These are phyloP conservation scores for Trichonephila inaurata DNA, from an alignment of 1,140 invertebrate genomes.

Conservation along the genomic window DNA sequence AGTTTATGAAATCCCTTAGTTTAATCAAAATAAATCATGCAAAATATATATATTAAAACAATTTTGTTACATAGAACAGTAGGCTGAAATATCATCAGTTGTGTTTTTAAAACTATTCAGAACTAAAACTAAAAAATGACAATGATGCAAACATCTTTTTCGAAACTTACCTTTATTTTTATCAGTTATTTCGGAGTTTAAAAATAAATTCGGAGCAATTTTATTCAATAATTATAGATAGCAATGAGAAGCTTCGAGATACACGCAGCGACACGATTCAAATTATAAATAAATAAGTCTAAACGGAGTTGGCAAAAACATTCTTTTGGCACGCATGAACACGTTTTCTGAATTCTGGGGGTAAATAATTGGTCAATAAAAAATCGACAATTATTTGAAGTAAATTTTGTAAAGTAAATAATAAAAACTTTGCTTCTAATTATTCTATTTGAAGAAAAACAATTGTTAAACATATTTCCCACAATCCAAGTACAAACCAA, in stretches of 20 bases:
- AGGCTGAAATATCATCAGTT: not conserved
- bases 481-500: too few relatives aligned
- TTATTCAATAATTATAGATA: not conserved
- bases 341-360: constrained; percentile 14
- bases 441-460: too few relatives aligned
- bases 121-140: not conserved
- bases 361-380: not conserved
- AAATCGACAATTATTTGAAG: not conserved
- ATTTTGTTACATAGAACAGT: not conserved
- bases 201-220: not conserved
- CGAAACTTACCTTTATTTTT: not conserved
- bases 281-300: not conserved
- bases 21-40: not conserved
- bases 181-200: not conserved
- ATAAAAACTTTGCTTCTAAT: too few relatives aligned
- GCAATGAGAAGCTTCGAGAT: not conserved
- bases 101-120: not conserved
- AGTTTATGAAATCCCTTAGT: not conserved
- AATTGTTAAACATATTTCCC: too few relatives aligned
- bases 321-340: not conserved
- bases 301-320: constrained; percentile 21
- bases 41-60: not conserved
- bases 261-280: not conserved
- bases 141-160: not conserved
- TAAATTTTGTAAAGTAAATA: too few relatives aligned